A percentile compares a stretch with the other conserved stretches of the same genome.
These are phyloP conservation scores for Cyphomyrus discorhynchus DNA, from an alignment of 2,113 vertebrate species.

Conservation along the genomic window DNA sequence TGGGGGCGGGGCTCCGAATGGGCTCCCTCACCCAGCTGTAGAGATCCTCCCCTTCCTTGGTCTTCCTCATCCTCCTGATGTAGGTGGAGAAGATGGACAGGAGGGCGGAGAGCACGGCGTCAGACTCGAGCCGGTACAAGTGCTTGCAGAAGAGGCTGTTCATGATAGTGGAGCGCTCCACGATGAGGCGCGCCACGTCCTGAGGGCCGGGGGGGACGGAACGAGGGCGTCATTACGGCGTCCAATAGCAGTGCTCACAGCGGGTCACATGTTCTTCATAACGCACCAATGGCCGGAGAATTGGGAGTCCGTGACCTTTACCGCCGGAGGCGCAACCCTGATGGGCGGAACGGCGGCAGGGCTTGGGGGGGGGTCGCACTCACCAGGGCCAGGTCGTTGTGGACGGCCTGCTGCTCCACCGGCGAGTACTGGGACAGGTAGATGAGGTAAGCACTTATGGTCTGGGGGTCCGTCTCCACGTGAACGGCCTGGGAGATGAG, in stretches of 20 bases:
- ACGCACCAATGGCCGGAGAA: not conserved
- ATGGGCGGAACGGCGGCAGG: not conserved
- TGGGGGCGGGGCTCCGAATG: not conserved
- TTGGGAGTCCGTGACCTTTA: not conserved
- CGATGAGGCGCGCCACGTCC: conserved; percentile 89
- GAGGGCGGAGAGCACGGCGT: conserved; percentile 81
- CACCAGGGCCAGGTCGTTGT: conserved; percentile 92
- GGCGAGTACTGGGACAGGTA: conserved; percentile 96
- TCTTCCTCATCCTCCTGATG: conserved; percentile 88
- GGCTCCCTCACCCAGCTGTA: conserved; percentile 86
- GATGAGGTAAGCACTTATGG: conserved; percentile 92
- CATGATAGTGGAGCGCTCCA: conserved; percentile 98
- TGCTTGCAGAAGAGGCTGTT: conserved; percentile 89
- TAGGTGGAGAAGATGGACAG: conserved; percentile 84
- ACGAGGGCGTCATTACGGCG: not conserved
- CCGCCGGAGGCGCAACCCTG: not conserved
- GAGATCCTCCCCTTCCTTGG: conserved; percentile 92
- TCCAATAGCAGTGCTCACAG: not conserved
- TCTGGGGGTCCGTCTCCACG: conserved; percentile 94
- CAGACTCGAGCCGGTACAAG: conserved; percentile 69
- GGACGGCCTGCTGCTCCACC: conserved; percentile 83
- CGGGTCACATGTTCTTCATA: not conserved
- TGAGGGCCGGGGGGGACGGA: conserved; percentile 33
- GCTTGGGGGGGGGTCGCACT: conserved; percentile 23
- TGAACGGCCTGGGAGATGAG: conserved; percentile 76